Conservation (phyloP, 2,113 vertebrate genomes). For the Malurus elegans region DNA sequence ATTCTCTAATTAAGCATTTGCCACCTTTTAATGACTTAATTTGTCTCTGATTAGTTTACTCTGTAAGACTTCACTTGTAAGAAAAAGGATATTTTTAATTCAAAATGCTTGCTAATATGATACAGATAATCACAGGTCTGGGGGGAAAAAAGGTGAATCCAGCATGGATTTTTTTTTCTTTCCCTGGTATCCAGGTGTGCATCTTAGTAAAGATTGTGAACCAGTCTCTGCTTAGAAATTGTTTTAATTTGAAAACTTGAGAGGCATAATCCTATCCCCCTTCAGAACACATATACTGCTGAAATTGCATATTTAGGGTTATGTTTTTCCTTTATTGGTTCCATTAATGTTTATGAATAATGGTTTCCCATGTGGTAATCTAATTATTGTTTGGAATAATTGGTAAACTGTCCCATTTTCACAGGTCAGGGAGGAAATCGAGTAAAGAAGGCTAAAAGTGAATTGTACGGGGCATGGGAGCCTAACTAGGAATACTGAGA, state of each 20-base stretch:
- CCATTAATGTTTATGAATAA: conserved; percentile 7
- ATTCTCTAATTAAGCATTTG: not conserved
- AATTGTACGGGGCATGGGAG: not conserved
- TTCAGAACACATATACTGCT: not conserved
- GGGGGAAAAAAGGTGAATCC: not conserved
- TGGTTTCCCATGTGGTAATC: not conserved
- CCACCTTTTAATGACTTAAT: not conserved
- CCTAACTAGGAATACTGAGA: not conserved
- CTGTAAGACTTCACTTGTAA: not conserved
- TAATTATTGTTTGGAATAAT: conserved; percentile 3
- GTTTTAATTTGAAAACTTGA: not conserved
- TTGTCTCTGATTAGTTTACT: not conserved
- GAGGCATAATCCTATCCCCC: not conserved
- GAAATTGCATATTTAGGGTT: not conserved
- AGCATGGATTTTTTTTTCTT: not conserved
- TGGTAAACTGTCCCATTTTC: not conserved
- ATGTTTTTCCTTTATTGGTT: not conserved
- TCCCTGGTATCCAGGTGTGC: not conserved
- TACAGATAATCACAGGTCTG: not conserved
- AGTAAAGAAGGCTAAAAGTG: not conserved
- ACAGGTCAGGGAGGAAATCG: not conserved
- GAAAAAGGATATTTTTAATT: not conserved
- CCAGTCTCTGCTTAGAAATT: not conserved
- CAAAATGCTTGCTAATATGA: not conserved
- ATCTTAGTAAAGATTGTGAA: not conserved